Base-by-base conservation (phyloP, 1,140 invertebrate genomes). In the Aphidius gifuensis region DNA sequence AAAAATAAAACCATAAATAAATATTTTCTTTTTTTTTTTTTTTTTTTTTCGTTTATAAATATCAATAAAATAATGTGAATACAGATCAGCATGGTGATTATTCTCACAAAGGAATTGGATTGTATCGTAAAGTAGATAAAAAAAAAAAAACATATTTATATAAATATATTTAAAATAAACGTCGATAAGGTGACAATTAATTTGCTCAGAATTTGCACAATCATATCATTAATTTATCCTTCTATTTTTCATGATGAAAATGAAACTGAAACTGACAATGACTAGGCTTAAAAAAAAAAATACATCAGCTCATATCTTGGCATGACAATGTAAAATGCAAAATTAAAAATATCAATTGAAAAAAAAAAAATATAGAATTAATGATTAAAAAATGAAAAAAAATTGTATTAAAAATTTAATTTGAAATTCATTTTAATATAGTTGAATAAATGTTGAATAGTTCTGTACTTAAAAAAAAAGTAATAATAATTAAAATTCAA, bases 231-330 rank as follows among this genome's bases (percentile, higher is more conserved):
- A 55, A 42, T 53, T 53, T 53, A 32, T 32, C 7, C 39, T 38
- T 49, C 32, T 40, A 50, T 59, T 49, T 47, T n/a, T 39, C n/a
- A 58, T 47, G 11, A 48, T 42, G 42, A 48, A 9, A 40, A 23
- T 11, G 38, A n/a, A 59, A 49, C 38, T 39, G 11, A 42, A 49
- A 75, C 69, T 75, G 74, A 74, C 75, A 74, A 75, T 76, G 73
- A 75, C 64, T 76, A 76, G 69, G 51, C 64, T 70, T 59, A 74
- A 76, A 74, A 66, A 56, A 67, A 68, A 74, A 70, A 47, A 58
- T 21, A 23, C 50, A 38, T 39, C 50, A 9, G 38, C 38, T 53
- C 38, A 11, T 53, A 9, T 32, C 39, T 39, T 11, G 32, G 23
- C 23, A 32, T 32, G 38, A 39, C 6, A 39, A 53, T 53, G 11